phyloP scores from a whole-genome alignment of 2,797 vertebrate species.

The Hapalemur alaotrensis region DNA sequence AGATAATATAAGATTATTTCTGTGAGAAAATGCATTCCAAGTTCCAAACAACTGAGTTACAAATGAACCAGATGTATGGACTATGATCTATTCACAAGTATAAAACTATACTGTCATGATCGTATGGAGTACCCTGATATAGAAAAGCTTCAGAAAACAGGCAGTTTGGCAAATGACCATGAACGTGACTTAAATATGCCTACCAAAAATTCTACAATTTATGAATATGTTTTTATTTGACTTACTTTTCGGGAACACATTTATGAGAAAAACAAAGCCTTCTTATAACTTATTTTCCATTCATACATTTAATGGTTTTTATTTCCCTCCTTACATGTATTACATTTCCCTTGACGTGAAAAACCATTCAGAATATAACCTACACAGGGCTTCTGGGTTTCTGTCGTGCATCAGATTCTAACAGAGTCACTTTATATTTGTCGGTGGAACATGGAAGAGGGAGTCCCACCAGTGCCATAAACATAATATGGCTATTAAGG shows the following conservation, averaged over 20 bases:
- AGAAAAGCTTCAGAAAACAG: constrained; percentile 12
- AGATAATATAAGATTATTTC: not conserved
- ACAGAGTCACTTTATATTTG: not conserved
- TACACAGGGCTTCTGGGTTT: not conserved
- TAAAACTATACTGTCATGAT: not conserved
- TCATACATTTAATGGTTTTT: not conserved
- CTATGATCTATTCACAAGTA: not conserved
- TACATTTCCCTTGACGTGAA: not conserved
- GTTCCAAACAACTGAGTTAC: constrained; percentile 51
- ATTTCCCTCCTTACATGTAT: not conserved
- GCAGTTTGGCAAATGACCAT: not conserved
- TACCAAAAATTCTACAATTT: not conserved
- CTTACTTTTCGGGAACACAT: constrained; percentile 9
- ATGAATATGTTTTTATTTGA: not conserved
- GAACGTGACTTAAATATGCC: not conserved
- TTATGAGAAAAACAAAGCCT: not conserved
- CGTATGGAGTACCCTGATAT: not conserved
- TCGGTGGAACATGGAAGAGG: not conserved
- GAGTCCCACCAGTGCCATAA: not conserved
- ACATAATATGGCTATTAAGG: not conserved
- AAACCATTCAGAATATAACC: not conserved
- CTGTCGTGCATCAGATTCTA: not conserved
- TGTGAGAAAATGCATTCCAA: constrained; percentile 24
- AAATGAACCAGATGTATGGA: not conserved
- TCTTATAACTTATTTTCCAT: constrained; percentile 1